Percentiles rank a stretch among this genome's conserved stretches.
Evolutionary conservation across 2,888 invertebrate species (phyloP).

Genomic region (Invenusta paracnida): DNA sequence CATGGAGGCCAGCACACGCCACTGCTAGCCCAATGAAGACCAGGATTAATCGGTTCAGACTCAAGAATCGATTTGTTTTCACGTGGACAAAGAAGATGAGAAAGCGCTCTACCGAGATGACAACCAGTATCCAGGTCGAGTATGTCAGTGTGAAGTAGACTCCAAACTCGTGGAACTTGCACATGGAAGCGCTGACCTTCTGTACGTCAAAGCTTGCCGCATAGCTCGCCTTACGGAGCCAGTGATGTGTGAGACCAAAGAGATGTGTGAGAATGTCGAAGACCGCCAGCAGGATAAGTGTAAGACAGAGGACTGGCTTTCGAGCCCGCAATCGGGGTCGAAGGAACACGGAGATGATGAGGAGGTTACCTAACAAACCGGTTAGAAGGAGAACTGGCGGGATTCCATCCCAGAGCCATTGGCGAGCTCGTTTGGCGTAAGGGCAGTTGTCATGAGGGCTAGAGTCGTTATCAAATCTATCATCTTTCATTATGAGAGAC

Average conservation of each 20-base stretch:
- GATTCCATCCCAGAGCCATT: background rate
- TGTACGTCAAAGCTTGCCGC: background rate
- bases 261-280: background rate
- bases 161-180: constrained; percentile 26
- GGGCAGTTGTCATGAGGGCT: no score
- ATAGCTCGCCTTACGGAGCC: constrained; percentile 21
- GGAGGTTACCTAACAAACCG: constrained; percentile 2
- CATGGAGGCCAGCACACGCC: background rate
- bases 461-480: no score
- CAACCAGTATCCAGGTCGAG: constrained; percentile 28
- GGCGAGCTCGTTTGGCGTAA: background rate
- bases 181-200: background rate
- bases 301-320: constrained; percentile 24
- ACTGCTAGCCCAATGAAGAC: background rate
- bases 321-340: background rate
- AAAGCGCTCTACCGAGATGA: constrained; percentile 20
- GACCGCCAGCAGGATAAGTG: constrained; percentile 9
- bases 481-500: no score
- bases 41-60: background rate
- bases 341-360: background rate
- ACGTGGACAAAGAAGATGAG: background rate
- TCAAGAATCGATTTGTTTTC: background rate
- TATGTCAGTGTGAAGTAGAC: constrained; percentile 20
- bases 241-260: background rate
- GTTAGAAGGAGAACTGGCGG: background rate